A percentile compares a stretch with the other conserved stretches of the same genome.
phyloP scores from a whole-genome alignment of 2,888 invertebrate genomes.

The Microplitis deprimator region DNA sequence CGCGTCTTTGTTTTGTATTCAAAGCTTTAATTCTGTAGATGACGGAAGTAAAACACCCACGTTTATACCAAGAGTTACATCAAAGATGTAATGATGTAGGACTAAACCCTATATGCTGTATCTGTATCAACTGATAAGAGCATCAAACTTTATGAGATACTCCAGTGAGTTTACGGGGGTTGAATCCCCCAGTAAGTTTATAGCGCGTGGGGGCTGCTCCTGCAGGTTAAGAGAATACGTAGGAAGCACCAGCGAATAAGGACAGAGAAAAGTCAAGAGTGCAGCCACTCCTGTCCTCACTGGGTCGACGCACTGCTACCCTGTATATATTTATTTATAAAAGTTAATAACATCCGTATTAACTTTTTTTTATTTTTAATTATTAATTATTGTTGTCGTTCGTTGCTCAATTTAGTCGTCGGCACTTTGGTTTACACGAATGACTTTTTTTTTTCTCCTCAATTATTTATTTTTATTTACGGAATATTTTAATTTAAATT shows the following conservation, averaged over 20 bases:
- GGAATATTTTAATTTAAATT: neutral
- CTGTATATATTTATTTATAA: conserved; percentile 1
- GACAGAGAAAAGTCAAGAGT: conserved; percentile 12
- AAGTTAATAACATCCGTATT: neutral
- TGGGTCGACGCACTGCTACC: conserved; percentile 22
- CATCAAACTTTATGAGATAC: neutral
- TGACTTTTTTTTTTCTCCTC: neutral
- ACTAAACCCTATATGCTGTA: neutral
- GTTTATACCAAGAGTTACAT: neutral
- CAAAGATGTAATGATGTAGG: neutral
- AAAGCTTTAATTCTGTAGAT: neutral
- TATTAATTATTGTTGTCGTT: neutral
- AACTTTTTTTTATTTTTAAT: neutral
- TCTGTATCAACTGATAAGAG: neutral
- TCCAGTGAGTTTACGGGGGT: neutral
- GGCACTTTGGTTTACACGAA: neutral
- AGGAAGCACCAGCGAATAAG: conserved; percentile 7
- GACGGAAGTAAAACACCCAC: neutral
- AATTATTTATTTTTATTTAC: neutral
- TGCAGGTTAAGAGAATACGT: conserved; percentile 11
- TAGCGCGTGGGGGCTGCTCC: conserved; percentile 6
- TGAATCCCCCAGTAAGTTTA: neutral
- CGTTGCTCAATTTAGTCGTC: neutral
- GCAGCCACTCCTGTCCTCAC: conserved; percentile 16
- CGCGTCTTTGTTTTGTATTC: neutral